Evolutionary conservation across 2,888 invertebrate genomes (phyloP), one percentile per base, ranked within the genome.

Genomic region (Eupithecia subumbrata): DNA sequence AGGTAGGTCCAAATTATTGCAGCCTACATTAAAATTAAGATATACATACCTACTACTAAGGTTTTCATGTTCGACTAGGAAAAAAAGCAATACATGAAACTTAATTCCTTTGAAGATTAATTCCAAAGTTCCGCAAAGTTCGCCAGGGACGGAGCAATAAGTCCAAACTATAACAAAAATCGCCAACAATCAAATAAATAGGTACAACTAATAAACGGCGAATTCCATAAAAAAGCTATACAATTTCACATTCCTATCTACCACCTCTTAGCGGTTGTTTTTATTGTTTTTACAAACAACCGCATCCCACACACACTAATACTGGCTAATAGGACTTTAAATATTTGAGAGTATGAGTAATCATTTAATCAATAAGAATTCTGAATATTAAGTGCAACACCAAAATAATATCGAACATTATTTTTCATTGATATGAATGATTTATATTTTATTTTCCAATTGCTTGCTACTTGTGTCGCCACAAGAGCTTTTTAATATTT

Each of bases 401-500:
- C 60, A 60, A 25, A 64, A 64, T 64, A 30, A 64, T 64, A 64
- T 34, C 3, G 34, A 69, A 43, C 74, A 63, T 43, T 56, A 68
- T 52, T 75, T 71, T 52, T 72, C 72, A 71, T 72, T 82, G 82
- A 82, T 82, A 82, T 82, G 82, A 80, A 77, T 74, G 75, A 69
- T 74, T n/a, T n/a, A n/a, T n/a, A n/a, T n/a, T 78, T 76, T 74
- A 78, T 76, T 71, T 73, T 70, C 71, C 71, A 40, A 83, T 84
- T 87, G 87, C 87, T 86, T 86, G 85, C 82, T 86, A 84, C 79
- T 84, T 84, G 81, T 90, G 89, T 89, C 90, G 89, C 90, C 86
- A 85, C 82, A 84, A 88, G 89, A 90, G 87, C 86, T 85, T 81
- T 76, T 56, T 78, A 77, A 71, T 69, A 77, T 82, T 82, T 79